Percentiles rank a stretch among this genome's conserved stretches.
Evolutionary conservation across 2,113 vertebrate genomes (phyloP).

Genomic region (Onychostruthus taczanowskii): DNA sequence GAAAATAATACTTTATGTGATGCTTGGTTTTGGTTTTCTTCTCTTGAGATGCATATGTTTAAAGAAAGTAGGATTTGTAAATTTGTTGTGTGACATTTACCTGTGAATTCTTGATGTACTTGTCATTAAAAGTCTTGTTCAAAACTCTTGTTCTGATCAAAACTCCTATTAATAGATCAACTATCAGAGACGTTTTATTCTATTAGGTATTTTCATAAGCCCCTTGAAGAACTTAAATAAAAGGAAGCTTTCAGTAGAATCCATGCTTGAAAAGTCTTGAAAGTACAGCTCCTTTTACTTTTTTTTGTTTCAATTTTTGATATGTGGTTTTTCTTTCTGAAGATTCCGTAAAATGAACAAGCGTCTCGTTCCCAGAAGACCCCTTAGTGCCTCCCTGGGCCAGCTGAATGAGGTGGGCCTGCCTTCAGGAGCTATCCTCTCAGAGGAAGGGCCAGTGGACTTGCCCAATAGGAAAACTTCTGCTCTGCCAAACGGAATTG

Average conservation of each 20-base stretch:
- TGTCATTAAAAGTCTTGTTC: background rate
- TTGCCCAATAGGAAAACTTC: conserved; percentile 83
- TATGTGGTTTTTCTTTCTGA: background rate
- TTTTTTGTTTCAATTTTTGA: background rate
- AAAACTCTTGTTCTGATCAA: background rate
- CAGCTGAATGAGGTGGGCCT: conserved; percentile 88
- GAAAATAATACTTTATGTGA: background rate
- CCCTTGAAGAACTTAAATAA: background rate
- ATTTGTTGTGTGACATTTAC: background rate
- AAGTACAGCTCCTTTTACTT: background rate
- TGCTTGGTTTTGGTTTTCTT: background rate
- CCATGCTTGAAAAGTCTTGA: background rate
- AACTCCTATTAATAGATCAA: background rate
- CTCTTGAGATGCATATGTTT: background rate
- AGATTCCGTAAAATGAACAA: conserved; percentile 99
- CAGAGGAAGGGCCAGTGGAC: conserved; percentile 88
- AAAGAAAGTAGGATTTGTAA: background rate
- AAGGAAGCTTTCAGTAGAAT: background rate
- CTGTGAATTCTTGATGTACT: background rate
- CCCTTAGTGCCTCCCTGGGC: conserved; percentile 84
- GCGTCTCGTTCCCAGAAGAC: conserved; percentile 86
- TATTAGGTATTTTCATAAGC: background rate
- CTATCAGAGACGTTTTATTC: background rate
- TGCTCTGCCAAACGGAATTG: conserved; percentile 89
- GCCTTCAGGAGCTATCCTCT: conserved; percentile 82